These are phyloP conservation scores for Perizoma affinitatum DNA, from an alignment of 2,888 invertebrate genomes.

Conservation along the genomic window DNA sequence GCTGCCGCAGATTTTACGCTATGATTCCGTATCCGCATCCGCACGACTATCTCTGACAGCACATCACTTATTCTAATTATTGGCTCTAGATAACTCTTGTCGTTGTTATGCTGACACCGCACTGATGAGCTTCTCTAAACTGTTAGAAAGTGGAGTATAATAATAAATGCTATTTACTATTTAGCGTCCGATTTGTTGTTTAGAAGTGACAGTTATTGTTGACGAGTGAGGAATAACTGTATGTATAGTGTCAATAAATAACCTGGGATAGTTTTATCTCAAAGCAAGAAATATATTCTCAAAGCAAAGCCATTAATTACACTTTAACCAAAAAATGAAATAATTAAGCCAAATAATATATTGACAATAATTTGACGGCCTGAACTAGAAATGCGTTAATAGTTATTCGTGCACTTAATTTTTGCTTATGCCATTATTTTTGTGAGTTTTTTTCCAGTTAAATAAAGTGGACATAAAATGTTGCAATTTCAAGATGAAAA, in stretches of 20 bases:
- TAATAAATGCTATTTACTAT: constrained; percentile 14
- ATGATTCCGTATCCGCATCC: background rate
- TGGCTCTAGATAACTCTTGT: constrained; percentile 30
- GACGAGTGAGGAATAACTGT: background rate
- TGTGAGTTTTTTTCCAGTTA: constrained; percentile 31
- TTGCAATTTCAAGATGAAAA: constrained; percentile 54
- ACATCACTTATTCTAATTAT: constrained; percentile 55
- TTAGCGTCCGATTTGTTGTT: constrained; percentile 14
- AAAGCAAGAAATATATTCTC: too few relatives aligned
- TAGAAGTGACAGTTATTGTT: constrained; percentile 11
- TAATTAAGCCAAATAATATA: too few relatives aligned
- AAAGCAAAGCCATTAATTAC: too few relatives aligned
- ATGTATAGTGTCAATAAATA: too few relatives aligned
- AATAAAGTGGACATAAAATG: constrained; percentile 31
- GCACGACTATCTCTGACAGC: background rate
- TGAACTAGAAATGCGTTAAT: background rate
- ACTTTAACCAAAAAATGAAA: too few relatives aligned
- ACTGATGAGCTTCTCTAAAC: constrained; percentile 30
- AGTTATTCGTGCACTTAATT: constrained; percentile 1
- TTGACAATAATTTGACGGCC: background rate
- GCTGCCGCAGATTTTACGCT: background rate
- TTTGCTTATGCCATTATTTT: background rate
- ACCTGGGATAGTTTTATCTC: too few relatives aligned
- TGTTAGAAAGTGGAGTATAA: constrained; percentile 23
- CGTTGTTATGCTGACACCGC: constrained; percentile 28